Conservation (phyloP, 2,797 vertebrate genomes). For the Sarcophilus harrisii region DNA sequence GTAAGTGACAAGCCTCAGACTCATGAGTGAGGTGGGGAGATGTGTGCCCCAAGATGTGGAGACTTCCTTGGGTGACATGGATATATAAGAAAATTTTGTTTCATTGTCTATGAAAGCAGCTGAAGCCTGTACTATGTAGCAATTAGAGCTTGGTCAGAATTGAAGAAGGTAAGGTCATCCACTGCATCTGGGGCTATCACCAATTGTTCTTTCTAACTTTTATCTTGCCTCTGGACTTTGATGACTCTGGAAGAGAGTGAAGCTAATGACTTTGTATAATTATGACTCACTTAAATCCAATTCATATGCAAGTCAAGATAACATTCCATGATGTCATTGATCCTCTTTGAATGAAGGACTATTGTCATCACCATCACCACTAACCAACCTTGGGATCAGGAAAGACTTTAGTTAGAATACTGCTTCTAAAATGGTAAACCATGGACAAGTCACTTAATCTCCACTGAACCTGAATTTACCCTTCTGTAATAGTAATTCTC, state of each 20-base stretch:
- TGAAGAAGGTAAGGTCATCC: background rate
- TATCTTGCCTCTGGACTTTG: background rate
- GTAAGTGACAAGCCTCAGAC: background rate
- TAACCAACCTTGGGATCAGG: background rate
- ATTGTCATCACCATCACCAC: too few species aligned
- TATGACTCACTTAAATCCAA: background rate
- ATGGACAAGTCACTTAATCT: background rate
- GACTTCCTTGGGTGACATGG: background rate
- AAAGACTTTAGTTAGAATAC: background rate
- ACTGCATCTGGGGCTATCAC: background rate
- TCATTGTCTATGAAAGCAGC: background rate
- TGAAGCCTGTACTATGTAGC: background rate
- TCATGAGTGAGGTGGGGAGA: background rate
- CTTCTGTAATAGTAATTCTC: background rate
- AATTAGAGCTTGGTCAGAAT: background rate
- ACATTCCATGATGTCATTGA: background rate
- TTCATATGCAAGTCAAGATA: background rate
- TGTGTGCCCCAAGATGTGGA: background rate
- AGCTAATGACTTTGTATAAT: background rate
- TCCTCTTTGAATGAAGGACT: too few species aligned
- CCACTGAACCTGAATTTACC: background rate
- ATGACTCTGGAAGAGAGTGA: background rate
- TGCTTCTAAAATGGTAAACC: background rate
- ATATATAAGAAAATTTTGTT: background rate
- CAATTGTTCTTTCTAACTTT: background rate